phyloP scores from a whole-genome alignment of 2,797 vertebrate genomes.

The Gymnodraco acuticeps region DNA sequence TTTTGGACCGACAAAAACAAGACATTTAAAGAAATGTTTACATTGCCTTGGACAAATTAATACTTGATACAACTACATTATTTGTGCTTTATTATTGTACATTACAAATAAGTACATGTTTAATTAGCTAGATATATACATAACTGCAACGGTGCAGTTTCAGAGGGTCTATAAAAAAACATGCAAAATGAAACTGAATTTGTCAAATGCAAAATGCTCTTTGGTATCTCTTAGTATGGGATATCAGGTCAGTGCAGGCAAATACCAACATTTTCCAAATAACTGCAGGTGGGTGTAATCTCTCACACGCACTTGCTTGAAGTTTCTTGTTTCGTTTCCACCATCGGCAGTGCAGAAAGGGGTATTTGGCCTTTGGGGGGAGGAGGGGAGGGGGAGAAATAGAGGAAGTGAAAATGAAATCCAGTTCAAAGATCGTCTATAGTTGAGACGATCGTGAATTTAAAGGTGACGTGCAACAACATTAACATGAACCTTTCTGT shows the following conservation, averaged over 20 bases:
- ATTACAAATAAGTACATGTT: neutral
- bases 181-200: neutral
- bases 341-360: constrained; percentile 20
- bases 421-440: constrained; percentile 74
- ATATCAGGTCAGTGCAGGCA: neutral
- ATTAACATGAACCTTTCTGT: too few species aligned
- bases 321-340: constrained; percentile 79
- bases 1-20: too few species aligned
- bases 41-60: neutral
- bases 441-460: too few species aligned
- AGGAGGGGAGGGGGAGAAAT: neutral
- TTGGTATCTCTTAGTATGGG: neutral
- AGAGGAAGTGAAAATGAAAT: constrained; percentile 96
- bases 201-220: neutral
- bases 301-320: neutral
- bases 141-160: neutral
- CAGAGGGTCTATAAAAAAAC: neutral
- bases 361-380: neutral
- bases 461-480: too few species aligned
- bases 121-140: neutral
- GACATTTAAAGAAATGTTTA: too few species aligned
- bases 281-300: constrained; percentile 30
- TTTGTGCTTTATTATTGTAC: too few species aligned
- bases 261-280: constrained; percentile 3
- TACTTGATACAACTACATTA: neutral